Conservation (phyloP, 2,888 invertebrate species). For the Ctenicera cuprea region DNA sequence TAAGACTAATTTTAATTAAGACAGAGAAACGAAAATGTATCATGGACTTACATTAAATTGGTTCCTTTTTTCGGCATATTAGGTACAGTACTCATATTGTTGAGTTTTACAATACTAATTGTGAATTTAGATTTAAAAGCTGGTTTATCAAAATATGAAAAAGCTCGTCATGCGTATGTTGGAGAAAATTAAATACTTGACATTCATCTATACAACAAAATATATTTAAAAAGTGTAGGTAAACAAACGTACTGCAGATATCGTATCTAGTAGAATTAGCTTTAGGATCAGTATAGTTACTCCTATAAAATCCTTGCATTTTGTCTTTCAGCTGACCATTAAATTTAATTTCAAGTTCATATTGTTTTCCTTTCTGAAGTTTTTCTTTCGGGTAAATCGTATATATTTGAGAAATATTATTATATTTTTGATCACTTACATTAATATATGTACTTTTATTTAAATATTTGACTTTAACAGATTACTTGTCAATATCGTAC, state of each 20-base stretch:
- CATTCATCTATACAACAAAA: conserved; percentile 79
- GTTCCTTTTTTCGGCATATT: conserved; percentile 79
- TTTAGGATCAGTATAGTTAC: conserved; percentile 70
- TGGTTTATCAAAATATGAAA: conserved; percentile 93
- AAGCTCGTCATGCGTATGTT: conserved; percentile 86
- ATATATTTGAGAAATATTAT: conserved; percentile 66
- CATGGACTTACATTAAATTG: conserved; percentile 60
- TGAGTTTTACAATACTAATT: conserved; percentile 79
- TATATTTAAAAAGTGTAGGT: too few species aligned
- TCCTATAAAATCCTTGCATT: conserved; percentile 77
- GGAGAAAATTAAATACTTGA: conserved; percentile 88
- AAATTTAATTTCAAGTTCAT: conserved; percentile 74
- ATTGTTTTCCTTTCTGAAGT: conserved; percentile 67
- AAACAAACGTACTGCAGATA: too few species aligned
- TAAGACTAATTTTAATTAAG: conserved; percentile 4
- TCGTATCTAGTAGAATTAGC: conserved; percentile 56
- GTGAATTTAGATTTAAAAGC: conserved; percentile 85
- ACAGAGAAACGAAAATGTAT: not conserved
- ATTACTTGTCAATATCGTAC: conserved; percentile 69
- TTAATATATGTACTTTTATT: conserved; percentile 64
- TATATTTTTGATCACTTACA: conserved; percentile 65
- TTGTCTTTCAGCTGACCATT: conserved; percentile 74
- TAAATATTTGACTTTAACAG: conserved; percentile 62
- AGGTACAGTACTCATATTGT: conserved; percentile 75
- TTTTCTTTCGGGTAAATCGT: conserved; percentile 67